These are phyloP conservation scores for Excalfactoria chinensis DNA, from an alignment of 2,113 vertebrate species.

Conservation along the genomic window DNA sequence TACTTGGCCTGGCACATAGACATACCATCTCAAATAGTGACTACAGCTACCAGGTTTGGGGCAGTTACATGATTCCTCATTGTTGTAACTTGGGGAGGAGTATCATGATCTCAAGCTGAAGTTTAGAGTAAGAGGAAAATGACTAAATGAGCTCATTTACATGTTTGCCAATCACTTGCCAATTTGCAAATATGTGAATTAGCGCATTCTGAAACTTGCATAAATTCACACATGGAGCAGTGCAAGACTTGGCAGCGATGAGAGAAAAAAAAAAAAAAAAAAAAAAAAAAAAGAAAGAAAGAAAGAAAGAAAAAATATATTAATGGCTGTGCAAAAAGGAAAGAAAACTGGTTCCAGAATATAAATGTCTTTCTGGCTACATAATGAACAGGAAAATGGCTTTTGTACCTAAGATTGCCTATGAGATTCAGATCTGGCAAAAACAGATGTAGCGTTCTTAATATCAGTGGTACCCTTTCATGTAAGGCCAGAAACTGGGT, in stretches of 20 bases:
- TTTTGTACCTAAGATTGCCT: background rate
- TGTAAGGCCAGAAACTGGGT: background rate
- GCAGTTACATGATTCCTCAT: background rate
- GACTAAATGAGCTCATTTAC: conserved; percentile 49
- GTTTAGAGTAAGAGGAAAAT: conserved; percentile 9
- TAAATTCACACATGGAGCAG: conserved; percentile 62
- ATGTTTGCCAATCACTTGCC: conserved; percentile 60
- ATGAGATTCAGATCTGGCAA: background rate
- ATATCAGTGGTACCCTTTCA: background rate
- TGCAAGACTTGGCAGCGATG: conserved; percentile 60
- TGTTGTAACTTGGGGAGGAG: background rate
- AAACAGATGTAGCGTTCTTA: background rate
- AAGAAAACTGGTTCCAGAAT: conserved; percentile 8
- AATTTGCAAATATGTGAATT: conserved; percentile 72
- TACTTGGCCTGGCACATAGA: rapidly evolving
- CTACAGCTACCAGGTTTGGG: background rate
- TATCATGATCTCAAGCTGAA: background rate
- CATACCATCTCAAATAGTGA: background rate
- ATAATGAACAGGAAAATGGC: background rate
- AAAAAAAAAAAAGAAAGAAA: background rate
- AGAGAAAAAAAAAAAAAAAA: background rate
- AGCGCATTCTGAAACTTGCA: conserved; percentile 59
- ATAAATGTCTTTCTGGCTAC: background rate
- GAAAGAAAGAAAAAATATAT: background rate
- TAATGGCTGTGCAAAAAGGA: conserved; percentile 46